Evolutionary conservation across 2,888 invertebrate genomes (phyloP), one percentile per base, ranked within the genome.

Genomic region (Stenichneumon culpator): DNA sequence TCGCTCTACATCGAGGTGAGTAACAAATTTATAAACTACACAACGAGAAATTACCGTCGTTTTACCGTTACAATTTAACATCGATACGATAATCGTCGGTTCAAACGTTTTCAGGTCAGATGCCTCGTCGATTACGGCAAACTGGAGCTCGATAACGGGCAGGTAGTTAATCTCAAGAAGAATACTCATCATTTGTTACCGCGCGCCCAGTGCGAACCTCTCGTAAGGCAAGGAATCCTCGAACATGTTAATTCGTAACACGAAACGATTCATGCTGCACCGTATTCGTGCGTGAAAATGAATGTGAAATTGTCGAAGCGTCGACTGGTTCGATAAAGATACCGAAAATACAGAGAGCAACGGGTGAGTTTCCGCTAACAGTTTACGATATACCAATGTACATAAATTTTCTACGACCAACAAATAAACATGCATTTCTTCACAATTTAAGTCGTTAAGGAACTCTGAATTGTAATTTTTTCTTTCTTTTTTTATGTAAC

Each of bases 91-190:
- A n/a, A 36, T 78, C n/a, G 3, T 67, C 14, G 36, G 19, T 72
- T 57, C 5, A 14, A 57, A 50, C 11, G 28, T 82, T 90, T 89
- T 44, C 86, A 96, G 95, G 96, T 96, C 2, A 95, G 98, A 19
- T 99, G 99, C 93, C 92, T 98, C 67, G 95, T 96, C 67, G 98
- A 99, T 94, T 98, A 98, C 94, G 99, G 99, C 0, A 98, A 98
- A 93, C 96, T 98, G 90, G 99, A 99, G 94, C 95, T 99, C 11
- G 98, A 98, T 90, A 98, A 98, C 94, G 99, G 99, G n/a, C 97
- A 97, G 91, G 96, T 97, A 5, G 96, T 99, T 28, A 95, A 97
- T 87, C 95, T 99, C 25, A 98, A 97, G 93, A 98, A 98, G 93
- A 97, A 99, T 92, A 98, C 98, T 87, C 97, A 98, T 94, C 98